phyloP scores from a whole-genome alignment of 2,113 vertebrate genomes.

The Raja brachyura region DNA sequence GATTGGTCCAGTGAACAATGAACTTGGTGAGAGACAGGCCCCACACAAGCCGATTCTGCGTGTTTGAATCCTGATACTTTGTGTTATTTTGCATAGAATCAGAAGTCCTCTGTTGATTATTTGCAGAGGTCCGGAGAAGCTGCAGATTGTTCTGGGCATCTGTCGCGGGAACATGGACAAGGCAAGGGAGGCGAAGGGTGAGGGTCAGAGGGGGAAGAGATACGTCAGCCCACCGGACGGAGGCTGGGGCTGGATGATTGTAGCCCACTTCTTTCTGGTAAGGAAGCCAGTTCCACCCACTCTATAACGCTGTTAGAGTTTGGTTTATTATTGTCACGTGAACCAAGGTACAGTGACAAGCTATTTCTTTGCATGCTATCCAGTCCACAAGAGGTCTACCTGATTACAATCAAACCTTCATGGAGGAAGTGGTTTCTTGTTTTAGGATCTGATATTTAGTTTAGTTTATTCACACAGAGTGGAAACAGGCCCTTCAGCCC shows the following conservation, averaged over 20 bases:
- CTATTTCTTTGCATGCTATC: no score
- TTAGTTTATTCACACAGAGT: no score
- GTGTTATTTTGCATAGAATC: background rate
- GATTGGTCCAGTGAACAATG: background rate
- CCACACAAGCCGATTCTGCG: background rate
- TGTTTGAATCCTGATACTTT: background rate
- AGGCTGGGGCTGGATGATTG: constrained; percentile 83
- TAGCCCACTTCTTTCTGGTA: constrained; percentile 90
- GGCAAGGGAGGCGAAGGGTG: constrained; percentile 43
- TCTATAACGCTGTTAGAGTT: no score
- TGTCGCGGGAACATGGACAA: constrained; percentile 24
- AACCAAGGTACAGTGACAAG: no score
- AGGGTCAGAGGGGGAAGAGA: constrained; percentile 39
- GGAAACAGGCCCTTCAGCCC: no score
- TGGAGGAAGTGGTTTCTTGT: no score
- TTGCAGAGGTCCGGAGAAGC: background rate
- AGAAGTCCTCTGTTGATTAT: background rate
- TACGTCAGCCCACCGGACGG: constrained; percentile 59
- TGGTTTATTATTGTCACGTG: no score
- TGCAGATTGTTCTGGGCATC: background rate
- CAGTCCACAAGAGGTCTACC: no score
- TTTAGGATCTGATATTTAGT: no score
- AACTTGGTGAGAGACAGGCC: background rate
- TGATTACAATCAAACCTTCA: no score
- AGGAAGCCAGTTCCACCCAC: constrained; percentile 17